Evolutionary conservation across 2,797 vertebrate genomes (phyloP), one percentile per base, ranked within the genome.

Genomic region (Delichon dasypus): DNA sequence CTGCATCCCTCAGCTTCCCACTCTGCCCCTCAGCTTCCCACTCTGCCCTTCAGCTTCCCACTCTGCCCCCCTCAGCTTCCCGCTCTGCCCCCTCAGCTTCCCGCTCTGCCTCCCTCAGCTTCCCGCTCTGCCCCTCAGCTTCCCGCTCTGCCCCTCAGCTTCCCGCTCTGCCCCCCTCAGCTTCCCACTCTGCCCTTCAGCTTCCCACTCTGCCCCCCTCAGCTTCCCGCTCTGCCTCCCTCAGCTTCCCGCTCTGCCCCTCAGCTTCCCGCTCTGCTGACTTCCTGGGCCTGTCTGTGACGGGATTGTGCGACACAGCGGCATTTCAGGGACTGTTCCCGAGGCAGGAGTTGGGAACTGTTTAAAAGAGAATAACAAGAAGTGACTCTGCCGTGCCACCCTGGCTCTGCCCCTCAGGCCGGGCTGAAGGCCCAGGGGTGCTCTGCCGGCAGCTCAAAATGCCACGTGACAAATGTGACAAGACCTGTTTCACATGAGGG

Each of bases 381-480:
- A 50, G 27, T 26, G 44, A 25, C 11, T 76, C 45, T 25, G 22
- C 48, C 0, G 0, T 34, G 47, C 30, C 0, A 0, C 20, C 32
- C 18, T 5, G 16, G 48, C 42, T 83, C 32, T 58, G 60, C 29
- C 38, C 50, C 0, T 1, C 42, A 55, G 65, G 57, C 42, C 0
- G 0, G 65, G 40, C 47, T 85, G 40, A 16, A 21, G 79, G 47
- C n/a, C 55, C 0, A 0, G 48, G 62, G 13, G 7, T 65, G 51
- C 19, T 3, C 9, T 71, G 83, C 42, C 61, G 38, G 7, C 13
- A 50, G 6, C 40, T 18, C 38, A 14, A 21, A 75, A 13, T 11
- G 26, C 29, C 32, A 1, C 0, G 0, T 32, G 87, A 5, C n/a
- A 13, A 27, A 1, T 0, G 0, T 32, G 87, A 5, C n/a, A 13